These are phyloP conservation scores for Pteruthius melanotis DNA, from an alignment of 2,113 vertebrate genomes.

Conservation along the genomic window DNA sequence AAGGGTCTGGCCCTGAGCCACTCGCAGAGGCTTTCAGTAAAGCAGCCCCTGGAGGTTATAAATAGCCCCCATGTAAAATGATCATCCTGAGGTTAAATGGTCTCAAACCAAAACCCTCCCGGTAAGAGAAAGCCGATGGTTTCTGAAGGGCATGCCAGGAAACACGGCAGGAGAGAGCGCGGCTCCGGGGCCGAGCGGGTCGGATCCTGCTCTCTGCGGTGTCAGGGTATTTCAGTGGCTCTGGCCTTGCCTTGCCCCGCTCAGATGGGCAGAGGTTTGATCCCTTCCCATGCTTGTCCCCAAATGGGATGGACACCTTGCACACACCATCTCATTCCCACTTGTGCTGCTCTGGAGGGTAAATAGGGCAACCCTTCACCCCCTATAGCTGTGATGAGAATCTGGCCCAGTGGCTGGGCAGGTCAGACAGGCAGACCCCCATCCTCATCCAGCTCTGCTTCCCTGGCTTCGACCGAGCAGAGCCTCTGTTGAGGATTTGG, in stretches of 20 bases:
- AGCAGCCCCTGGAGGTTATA: slow-evolving; percentile 46
- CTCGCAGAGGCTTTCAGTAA: slow-evolving; percentile 3
- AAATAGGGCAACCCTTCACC: not conserved
- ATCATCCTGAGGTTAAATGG: slow-evolving; percentile 52
- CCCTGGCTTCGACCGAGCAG: not conserved
- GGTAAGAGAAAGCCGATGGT: not conserved
- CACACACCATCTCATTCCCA: too few relatives aligned
- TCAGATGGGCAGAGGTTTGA: not conserved
- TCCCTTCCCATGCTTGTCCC: not conserved
- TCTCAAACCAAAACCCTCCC: slow-evolving; percentile 43
- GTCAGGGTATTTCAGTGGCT: not conserved
- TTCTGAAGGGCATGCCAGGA: slow-evolving; percentile 40
- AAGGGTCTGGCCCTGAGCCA: not conserved
- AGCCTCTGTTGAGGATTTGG: not conserved
- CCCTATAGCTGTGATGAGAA: not conserved
- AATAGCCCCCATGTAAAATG: slow-evolving; percentile 41
- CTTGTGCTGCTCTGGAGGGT: not conserved
- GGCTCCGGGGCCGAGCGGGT: rapidly evolving
- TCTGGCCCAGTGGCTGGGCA: not conserved
- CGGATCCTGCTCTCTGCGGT: not conserved
- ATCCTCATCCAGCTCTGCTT: not conserved
- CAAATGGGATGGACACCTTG: not conserved
- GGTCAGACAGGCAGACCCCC: not conserved
- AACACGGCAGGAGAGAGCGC: not conserved
- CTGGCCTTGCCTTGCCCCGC: not conserved